phyloP scores from a whole-genome alignment of 2,797 vertebrate genomes.

The Columba guinea region DNA sequence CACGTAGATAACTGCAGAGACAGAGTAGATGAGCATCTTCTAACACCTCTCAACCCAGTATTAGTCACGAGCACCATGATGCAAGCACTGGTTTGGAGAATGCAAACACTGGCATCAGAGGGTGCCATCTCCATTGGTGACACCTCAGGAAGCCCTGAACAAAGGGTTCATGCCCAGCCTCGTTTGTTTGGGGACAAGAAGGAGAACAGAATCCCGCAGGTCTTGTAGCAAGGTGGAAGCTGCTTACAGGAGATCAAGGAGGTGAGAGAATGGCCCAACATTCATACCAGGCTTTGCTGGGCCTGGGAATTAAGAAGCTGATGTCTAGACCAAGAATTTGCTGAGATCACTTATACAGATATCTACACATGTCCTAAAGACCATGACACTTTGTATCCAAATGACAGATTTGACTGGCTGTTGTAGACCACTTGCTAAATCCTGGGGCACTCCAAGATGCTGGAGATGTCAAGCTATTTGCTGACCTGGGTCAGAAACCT shows the following conservation, averaged over 20 bases:
- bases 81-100: background rate
- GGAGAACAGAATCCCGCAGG: background rate
- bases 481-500: background rate
- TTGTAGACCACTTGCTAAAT: background rate
- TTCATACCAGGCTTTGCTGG: background rate
- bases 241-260: background rate
- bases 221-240: fast-evolving
- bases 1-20: background rate
- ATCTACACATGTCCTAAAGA: background rate
- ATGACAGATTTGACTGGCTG: background rate
- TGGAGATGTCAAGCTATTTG: background rate
- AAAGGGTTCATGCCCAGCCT: background rate
- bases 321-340: background rate
- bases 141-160: background rate
- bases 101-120: background rate
- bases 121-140: background rate
- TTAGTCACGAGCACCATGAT: fast-evolving
- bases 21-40: background rate
- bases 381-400: background rate
- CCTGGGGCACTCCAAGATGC: background rate
- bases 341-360: background rate
- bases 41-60: background rate
- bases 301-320: background rate
- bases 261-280: background rate
- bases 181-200: background rate